Conservation (phyloP, 2,888 invertebrate species). For the Frankliniella fusca region DNA sequence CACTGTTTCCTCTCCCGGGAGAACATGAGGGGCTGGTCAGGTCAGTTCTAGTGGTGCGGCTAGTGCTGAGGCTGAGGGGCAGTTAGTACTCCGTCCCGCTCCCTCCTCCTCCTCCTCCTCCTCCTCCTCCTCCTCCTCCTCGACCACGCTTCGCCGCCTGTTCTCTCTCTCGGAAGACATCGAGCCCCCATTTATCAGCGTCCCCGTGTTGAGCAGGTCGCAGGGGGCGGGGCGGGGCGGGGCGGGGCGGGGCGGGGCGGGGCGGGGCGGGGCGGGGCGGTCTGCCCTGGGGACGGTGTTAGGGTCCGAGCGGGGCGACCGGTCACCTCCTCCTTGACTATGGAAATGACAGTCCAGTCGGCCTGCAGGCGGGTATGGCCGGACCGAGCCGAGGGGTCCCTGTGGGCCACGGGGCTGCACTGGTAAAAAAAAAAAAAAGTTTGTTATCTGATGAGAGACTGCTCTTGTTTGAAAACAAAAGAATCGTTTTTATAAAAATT, state of each 20-base stretch:
- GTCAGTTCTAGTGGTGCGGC: no score
- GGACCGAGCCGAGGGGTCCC: no score
- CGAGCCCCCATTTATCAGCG: constrained; percentile 2
- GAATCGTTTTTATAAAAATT: no score
- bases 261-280: neutral
- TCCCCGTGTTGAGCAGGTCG: neutral
- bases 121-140: neutral
- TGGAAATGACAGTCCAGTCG: neutral
- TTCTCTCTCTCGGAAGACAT: neutral
- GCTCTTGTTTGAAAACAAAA: no score
- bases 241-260: neutral
- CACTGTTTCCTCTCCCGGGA: no score
- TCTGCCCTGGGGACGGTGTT: neutral
- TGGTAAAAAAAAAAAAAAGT: no score
- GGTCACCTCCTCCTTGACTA: neutral
- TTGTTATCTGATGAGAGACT: no score
- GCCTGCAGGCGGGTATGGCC: neutral
- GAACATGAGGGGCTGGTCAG: no score
- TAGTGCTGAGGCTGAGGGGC: no score
- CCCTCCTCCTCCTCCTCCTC: neutral
- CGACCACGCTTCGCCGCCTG: neutral
- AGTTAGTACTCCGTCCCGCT: neutral
- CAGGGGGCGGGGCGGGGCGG: neutral
- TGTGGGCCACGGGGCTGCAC: no score
- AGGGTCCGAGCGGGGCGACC: neutral